Evolutionary conservation across 2,888 invertebrate species (phyloP).

Genomic region (Marronus borbonicus): DNA sequence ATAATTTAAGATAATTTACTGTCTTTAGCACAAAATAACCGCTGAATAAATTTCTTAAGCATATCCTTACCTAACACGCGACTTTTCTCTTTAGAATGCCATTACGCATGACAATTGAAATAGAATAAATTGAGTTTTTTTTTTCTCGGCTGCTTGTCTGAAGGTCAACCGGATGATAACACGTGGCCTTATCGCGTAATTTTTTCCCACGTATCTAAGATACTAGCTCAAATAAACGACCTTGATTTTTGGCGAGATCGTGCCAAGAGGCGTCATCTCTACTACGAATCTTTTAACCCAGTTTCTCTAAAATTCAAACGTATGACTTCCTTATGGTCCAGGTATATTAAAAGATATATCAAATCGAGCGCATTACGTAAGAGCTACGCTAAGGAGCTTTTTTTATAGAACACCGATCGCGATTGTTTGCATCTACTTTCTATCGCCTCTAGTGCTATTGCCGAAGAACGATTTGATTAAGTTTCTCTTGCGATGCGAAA

Average conservation of each 20-base stretch:
- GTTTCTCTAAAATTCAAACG: constrained; percentile 28
- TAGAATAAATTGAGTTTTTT: neutral
- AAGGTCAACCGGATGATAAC: constrained; percentile 47
- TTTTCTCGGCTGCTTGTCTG: neutral
- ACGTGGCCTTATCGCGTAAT: constrained; percentile 34
- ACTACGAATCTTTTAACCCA: constrained; percentile 27
- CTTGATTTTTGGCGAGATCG: constrained; percentile 37
- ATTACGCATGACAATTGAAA: neutral
- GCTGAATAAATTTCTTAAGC: no score
- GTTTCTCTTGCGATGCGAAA: constrained; percentile 27
- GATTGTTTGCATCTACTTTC: constrained; percentile 42
- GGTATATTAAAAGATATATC: neutral
- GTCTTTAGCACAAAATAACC: no score
- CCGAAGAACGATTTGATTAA: constrained; percentile 1
- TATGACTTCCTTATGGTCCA: constrained; percentile 26
- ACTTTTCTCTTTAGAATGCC: neutral
- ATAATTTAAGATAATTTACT: no score
- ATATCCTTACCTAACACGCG: neutral
- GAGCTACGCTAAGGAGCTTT: constrained; percentile 22
- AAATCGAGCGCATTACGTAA: constrained; percentile 29
- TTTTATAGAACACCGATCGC: constrained; percentile 39
- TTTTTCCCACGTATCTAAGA: constrained; percentile 27
- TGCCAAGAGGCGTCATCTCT: constrained; percentile 35
- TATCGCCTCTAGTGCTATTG: constrained; percentile 28
- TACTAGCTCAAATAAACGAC: constrained; percentile 31